These are phyloP conservation scores for Aethina tumida DNA, from an alignment of 1,140 invertebrate genomes.

Conservation along the genomic window DNA sequence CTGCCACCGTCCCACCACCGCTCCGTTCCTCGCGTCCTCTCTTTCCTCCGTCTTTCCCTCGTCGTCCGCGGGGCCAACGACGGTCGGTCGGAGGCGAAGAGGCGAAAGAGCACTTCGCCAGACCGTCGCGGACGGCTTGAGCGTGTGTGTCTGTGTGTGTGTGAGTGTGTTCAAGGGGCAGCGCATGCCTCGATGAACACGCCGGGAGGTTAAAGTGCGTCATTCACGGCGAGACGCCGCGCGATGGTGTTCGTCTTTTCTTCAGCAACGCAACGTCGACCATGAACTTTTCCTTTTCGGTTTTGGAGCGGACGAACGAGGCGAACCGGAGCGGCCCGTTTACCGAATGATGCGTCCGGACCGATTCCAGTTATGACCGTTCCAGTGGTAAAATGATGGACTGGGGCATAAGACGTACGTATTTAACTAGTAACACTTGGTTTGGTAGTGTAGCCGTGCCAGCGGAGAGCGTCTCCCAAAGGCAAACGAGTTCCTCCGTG, in stretches of 20 bases:
- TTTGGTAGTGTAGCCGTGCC: too few species aligned
- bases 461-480: constrained; percentile 4
- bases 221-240: constrained; percentile 14
- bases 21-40: too few species aligned
- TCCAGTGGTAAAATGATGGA: constrained; percentile 49
- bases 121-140: too few species aligned
- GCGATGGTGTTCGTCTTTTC: constrained; percentile 9
- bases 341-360: not conserved
- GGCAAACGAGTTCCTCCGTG: constrained; percentile 18
- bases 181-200: constrained; percentile 16
- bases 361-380: constrained; percentile 1
- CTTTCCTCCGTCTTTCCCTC: too few species aligned
- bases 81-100: too few species aligned
- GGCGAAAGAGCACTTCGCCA: too few species aligned
- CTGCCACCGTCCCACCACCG: too few species aligned
- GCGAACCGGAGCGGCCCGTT: not conserved
- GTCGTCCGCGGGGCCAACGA: too few species aligned
- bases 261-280: constrained; percentile 6
- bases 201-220: constrained; percentile 6
- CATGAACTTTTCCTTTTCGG: constrained; percentile 3
- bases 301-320: constrained; percentile 6
- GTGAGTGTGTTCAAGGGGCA: constrained; percentile 8
- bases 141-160: constrained; percentile 6
- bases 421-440: constrained; percentile 17
- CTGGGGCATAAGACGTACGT: constrained; percentile 73